Percentiles rank a stretch among this genome's conserved stretches.
Evolutionary conservation across 1,140 invertebrate genomes (phyloP).

Genomic region (Brachionus paranguensis): DNA sequence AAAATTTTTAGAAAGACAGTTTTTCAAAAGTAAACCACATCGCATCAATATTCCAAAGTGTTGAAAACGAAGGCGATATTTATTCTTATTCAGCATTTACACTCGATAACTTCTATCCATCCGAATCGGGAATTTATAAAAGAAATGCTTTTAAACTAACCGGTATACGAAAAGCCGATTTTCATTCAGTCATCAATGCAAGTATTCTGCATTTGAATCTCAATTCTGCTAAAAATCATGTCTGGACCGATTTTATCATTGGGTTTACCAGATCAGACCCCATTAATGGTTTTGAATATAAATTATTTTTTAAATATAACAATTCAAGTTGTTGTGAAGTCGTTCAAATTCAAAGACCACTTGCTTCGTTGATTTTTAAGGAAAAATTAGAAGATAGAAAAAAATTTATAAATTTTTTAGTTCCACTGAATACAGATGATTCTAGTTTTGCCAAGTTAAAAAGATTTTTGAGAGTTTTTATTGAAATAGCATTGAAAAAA

Average conservation of each 20-base stretch:
- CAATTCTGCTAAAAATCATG: neutral
- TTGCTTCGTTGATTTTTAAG: neutral
- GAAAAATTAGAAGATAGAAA: neutral
- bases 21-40: neutral
- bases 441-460: neutral
- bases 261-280: neutral
- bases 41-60: neutral
- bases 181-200: neutral
- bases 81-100: conserved; percentile 27
- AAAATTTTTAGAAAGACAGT: neutral
- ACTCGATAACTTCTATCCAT: neutral
- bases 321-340: neutral
- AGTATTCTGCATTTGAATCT: neutral
- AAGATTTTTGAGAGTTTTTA: neutral
- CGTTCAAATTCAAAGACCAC: neutral
- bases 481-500: neutral
- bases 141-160: neutral
- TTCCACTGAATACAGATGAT: neutral
- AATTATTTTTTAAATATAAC: neutral
- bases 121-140: conserved; percentile 8
- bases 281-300: neutral
- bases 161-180: neutral
- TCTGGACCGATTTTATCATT: neutral
- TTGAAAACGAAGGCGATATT: conserved; percentile 16
- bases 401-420: neutral